Percentiles rank a stretch among this genome's conserved stretches.
Conservation (phyloP, 1,140 invertebrate genomes). For the Sarcophaga peregrina region DNA sequence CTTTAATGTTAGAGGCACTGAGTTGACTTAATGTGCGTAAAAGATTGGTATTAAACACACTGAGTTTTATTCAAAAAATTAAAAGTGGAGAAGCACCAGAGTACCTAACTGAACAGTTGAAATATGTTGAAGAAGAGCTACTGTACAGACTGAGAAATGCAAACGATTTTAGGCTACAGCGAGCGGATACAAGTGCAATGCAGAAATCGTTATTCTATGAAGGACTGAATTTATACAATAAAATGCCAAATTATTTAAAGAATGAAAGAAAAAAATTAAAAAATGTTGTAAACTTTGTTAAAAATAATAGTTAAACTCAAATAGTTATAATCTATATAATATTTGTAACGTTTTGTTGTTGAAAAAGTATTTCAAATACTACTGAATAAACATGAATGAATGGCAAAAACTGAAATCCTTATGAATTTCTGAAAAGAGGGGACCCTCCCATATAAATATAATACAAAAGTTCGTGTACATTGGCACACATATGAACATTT, state of each 20-base stretch:
- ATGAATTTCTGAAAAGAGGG: no score
- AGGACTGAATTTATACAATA: background rate
- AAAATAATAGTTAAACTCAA: background rate
- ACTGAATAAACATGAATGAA: no score
- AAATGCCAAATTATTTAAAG: background rate
- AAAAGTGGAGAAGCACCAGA: conserved; percentile 11
- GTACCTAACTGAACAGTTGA: background rate
- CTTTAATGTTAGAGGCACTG: background rate
- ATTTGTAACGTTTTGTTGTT: no score
- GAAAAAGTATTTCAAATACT: no score
- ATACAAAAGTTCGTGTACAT: no score
- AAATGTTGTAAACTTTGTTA: background rate
- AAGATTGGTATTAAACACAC: conserved; percentile 9
- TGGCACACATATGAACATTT: no score
- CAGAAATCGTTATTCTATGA: background rate
- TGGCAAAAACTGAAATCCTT: no score
- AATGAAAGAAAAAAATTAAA: background rate
- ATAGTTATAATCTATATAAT: background rate
- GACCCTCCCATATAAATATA: no score
- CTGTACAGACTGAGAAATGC: background rate
- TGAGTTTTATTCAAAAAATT: background rate
- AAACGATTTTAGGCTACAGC: background rate
- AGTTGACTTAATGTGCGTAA: background rate
- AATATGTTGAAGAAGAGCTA: background rate
- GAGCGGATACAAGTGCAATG: background rate